These are phyloP conservation scores for Molorchus minor DNA, from an alignment of 2,888 invertebrate genomes.

Conservation along the genomic window DNA sequence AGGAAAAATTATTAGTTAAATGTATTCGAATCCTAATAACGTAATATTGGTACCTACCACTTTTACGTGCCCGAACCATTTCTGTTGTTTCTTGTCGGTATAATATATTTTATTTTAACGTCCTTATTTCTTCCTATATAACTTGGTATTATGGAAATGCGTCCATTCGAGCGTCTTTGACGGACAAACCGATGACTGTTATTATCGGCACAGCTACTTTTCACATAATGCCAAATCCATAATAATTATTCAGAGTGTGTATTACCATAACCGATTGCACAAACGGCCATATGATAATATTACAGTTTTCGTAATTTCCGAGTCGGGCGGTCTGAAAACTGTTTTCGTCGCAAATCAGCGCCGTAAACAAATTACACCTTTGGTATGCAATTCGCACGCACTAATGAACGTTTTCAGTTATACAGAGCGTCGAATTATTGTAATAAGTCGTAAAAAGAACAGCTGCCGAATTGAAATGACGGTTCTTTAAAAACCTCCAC, in stretches of 20 bases:
- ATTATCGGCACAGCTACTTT: neutral
- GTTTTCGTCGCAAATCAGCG: neutral
- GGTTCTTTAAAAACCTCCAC: constrained; percentile 8
- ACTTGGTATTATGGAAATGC: too few species aligned
- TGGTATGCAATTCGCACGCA: neutral
- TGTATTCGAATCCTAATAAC: too few species aligned
- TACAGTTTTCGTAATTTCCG: neutral
- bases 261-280: neutral
- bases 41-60: too few species aligned
- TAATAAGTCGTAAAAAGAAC: neutral
- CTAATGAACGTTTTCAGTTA: constrained; percentile 8
- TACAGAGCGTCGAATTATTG: neutral
- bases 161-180: too few species aligned
- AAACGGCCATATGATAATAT: neutral
- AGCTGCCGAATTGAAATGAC: constrained; percentile 16
- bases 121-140: too few species aligned
- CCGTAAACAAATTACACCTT: neutral
- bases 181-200: neutral
- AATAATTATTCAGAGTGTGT: neutral
- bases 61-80: too few species aligned
- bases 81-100: too few species aligned
- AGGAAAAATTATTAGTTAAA: too few species aligned
- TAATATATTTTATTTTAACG: too few species aligned
- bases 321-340: neutral
- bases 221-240: neutral